Percentiles rank a stretch among this genome's conserved stretches.
These are phyloP conservation scores for Syrmaticus mikado DNA, from an alignment of 2,113 vertebrate genomes.

Conservation along the genomic window DNA sequence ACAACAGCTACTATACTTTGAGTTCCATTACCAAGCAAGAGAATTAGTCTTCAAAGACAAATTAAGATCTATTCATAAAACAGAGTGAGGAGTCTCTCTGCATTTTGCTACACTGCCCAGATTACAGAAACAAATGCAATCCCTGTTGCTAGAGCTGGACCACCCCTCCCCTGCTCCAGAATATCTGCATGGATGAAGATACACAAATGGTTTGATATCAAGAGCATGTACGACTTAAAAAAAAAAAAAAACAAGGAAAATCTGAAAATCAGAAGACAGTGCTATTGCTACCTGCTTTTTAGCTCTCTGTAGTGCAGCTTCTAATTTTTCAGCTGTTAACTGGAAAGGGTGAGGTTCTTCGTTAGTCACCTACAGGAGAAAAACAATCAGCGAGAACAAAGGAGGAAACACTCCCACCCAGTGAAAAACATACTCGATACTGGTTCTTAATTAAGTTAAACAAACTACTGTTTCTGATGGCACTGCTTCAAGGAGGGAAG, in stretches of 20 bases:
- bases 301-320: neutral
- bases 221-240: neutral
- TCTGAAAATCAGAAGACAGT: neutral
- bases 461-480: neutral
- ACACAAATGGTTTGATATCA: neutral
- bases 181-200: neutral
- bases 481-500: neutral
- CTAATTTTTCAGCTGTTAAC: conserved; percentile 45
- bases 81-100: neutral
- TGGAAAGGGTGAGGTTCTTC: conserved; percentile 34
- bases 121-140: neutral
- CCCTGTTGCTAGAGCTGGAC: neutral
- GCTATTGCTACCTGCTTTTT: neutral
- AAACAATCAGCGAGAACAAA: neutral
- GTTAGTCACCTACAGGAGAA: neutral
- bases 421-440: neutral
- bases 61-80: neutral
- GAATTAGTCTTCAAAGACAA: neutral
- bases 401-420: neutral
- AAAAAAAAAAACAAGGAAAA: neutral
- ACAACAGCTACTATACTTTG: neutral
- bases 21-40: neutral
- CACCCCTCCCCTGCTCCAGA: neutral
- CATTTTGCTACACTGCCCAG: neutral
- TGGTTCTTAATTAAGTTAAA: neutral